Conservation (phyloP, 2,113 vertebrate genomes). For the Nothoprocta pentlandii region DNA sequence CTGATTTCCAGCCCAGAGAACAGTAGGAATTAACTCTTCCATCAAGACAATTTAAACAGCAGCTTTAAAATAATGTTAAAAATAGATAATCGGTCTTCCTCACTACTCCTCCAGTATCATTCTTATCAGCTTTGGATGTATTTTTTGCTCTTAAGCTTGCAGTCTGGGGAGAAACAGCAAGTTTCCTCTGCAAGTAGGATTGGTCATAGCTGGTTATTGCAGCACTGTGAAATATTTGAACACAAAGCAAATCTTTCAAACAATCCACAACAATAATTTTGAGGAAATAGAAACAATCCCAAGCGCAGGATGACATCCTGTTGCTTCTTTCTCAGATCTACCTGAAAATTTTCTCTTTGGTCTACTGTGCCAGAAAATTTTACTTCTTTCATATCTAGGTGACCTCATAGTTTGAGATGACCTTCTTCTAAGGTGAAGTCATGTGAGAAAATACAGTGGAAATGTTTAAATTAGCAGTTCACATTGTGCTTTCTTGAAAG, state of each 20-base stretch:
- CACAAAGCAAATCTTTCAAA: background rate
- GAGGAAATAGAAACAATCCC: background rate
- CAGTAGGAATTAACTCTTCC: constrained; percentile 60
- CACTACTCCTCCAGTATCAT: background rate
- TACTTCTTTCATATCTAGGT: accelerated
- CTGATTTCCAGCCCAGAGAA: constrained; percentile 66
- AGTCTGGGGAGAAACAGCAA: background rate
- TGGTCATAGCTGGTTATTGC: background rate
- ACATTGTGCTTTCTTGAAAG: background rate
- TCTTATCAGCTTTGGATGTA: background rate
- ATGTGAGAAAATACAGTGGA: background rate
- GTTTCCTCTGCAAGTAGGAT: background rate
- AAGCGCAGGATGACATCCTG: background rate
- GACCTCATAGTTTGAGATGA: background rate
- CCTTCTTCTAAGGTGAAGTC: background rate
- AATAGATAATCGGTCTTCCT: constrained; percentile 42
- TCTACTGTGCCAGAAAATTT: background rate
- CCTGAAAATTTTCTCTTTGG: background rate
- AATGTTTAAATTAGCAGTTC: background rate
- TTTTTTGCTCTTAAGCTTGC: background rate
- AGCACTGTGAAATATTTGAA: background rate
- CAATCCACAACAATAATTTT: background rate
- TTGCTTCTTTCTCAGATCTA: background rate
- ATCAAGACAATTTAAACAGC: constrained; percentile 34
- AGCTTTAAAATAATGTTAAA: constrained; percentile 48